Evolutionary conservation across 2,888 invertebrate species (phyloP), one percentile per base, ranked within the genome.

Genomic region (Piscicola geometra): DNA sequence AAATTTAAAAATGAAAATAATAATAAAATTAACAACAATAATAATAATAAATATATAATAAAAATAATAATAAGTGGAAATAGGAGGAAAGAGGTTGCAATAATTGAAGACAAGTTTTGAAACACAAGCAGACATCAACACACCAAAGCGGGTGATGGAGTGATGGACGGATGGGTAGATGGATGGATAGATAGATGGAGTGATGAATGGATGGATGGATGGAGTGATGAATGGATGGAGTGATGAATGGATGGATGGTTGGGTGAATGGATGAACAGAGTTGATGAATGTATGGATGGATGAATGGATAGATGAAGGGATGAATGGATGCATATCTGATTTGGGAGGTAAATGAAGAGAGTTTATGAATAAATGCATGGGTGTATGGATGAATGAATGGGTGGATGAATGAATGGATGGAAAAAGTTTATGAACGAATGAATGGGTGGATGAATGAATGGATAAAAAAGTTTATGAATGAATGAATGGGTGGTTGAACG

Each of bases 61-160:
- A 72, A 32, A 52, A 72, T 60, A 52, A 72, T 60, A 50, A 72
- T 35, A 36, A 64, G 32, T 18, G 30, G 30, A 28, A 21, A 67
- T 67, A 35, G 33, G 5, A 30, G 18, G 33, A 67, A 5, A 9
- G 67, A 47, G 25, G 50, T 36, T 52, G 18, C 28, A 41, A 5
- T 56, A 56, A 56, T 56, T 71, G 71, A 41, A 71, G 50, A 30
- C 50, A 28, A 71, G n/a, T 47, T 71, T 33, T 25, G 70, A n/a
- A n/a, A n/a, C n/a, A n/a, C n/a, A n/a, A 41, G 33, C 70, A 36
- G 36, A 25, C 36, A 36, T 70, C 41, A 70, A 50, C 25, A 15
- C 28, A 36, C 36, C 18, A 41, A 36, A 18, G 28, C 18, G 47
- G 32, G 25, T 71, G 15, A 71, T 47, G 50, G 56, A 52, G 25